Conservation (phyloP, 2,888 invertebrate genomes). For the Rutpela maculata region DNA sequence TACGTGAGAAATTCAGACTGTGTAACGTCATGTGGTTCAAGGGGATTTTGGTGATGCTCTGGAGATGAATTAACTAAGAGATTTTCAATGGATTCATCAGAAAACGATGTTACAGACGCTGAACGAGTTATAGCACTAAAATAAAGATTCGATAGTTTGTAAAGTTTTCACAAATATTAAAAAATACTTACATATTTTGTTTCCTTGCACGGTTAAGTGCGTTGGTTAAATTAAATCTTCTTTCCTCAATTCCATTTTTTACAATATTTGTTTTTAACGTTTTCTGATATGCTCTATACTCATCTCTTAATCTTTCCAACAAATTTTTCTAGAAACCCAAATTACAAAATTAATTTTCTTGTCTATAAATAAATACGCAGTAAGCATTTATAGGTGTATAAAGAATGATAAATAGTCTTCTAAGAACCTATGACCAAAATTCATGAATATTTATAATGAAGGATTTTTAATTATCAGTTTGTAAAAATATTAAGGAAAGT, state of each 20-base stretch:
- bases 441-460: too few species aligned
- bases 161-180: neutral
- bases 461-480: too few species aligned
- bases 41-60: slow-evolving; percentile 63
- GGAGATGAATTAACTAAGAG: slow-evolving; percentile 66
- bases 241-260: slow-evolving; percentile 69
- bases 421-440: too few species aligned
- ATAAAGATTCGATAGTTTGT: neutral
- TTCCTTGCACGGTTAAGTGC: slow-evolving; percentile 70
- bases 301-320: slow-evolving; percentile 68
- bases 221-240: slow-evolving; percentile 67
- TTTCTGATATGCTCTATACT: slow-evolving; percentile 68
- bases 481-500: too few species aligned
- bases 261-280: slow-evolving; percentile 64
- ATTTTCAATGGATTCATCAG: slow-evolving; percentile 70
- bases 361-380: too few species aligned
- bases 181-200: slow-evolving; percentile 70
- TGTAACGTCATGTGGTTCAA: slow-evolving; percentile 69
- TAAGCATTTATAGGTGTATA: neutral
- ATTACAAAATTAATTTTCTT: neutral
- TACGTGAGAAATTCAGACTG: slow-evolving; percentile 73
- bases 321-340: slow-evolving; percentile 14
- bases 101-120: slow-evolving; percentile 67
- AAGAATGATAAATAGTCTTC: neutral
- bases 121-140: slow-evolving; percentile 63